Conservation (phyloP, 2,797 vertebrate genomes). For the Gouania willdenowi region DNA sequence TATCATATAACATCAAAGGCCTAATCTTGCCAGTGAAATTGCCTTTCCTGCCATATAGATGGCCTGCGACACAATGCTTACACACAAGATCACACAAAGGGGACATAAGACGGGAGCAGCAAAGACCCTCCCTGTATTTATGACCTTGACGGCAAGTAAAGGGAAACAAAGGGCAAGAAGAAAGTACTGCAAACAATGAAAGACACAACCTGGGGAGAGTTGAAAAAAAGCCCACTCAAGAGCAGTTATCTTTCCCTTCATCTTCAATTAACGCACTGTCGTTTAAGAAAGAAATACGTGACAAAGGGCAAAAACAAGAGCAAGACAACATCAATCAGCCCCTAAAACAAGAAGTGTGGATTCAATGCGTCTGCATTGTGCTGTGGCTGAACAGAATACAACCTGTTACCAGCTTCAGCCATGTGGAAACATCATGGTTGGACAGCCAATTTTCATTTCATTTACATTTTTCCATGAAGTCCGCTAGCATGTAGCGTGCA, state of each 20-base stretch:
- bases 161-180: not conserved
- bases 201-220: slow-evolving; percentile 4
- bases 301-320: not conserved
- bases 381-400: too few species aligned
- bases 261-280: slow-evolving; percentile 52
- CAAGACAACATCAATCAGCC: too few species aligned
- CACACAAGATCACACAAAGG: slow-evolving; percentile 8
- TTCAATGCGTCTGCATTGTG: too few species aligned
- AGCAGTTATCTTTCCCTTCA: slow-evolving; percentile 50
- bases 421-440: too few species aligned
- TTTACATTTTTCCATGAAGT: too few species aligned
- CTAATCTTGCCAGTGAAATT: slow-evolving; percentile 29
- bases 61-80: slow-evolving; percentile 10
- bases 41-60: slow-evolving; percentile 30
- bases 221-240: slow-evolving; percentile 30
- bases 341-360: too few species aligned
- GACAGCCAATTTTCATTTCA: too few species aligned
- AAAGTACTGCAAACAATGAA: not conserved
- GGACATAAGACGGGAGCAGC: slow-evolving; percentile 1
- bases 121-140: slow-evolving; percentile 3
- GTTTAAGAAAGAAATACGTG: slow-evolving; percentile 27
- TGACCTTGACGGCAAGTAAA: slow-evolving; percentile 5
- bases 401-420: too few species aligned
- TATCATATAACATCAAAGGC: slow-evolving; percentile 32
- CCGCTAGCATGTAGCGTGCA: too few species aligned